A percentile compares a stretch with the other conserved stretches of the same genome.
These are phyloP conservation scores for Galeopterus variegatus DNA, from an alignment of 2,113 vertebrate species.

Conservation along the genomic window DNA sequence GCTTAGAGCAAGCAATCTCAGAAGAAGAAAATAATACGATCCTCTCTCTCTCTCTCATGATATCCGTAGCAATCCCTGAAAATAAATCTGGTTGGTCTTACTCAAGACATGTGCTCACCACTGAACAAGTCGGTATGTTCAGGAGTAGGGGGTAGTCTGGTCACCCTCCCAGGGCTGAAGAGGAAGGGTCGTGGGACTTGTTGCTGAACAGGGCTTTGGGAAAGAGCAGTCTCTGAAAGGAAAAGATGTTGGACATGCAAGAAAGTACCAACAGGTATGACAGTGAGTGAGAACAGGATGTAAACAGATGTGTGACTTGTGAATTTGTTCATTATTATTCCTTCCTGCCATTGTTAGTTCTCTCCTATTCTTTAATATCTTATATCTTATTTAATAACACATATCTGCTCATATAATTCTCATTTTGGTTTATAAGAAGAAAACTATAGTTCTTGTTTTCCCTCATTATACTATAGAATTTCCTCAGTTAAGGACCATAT, in stretches of 20 bases:
- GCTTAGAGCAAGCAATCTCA: background rate
- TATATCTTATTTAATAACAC: background rate
- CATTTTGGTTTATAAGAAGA: background rate
- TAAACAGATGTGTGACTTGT: background rate
- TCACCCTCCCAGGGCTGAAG: background rate
- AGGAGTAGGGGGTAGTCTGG: background rate
- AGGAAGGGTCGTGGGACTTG: too few species aligned
- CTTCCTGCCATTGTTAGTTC: background rate
- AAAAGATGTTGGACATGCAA: background rate
- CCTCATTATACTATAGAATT: background rate
- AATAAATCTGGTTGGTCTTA: background rate
- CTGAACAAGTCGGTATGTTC: background rate
- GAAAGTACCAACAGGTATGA: background rate
- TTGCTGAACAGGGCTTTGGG: background rate
- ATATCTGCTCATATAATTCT: background rate
- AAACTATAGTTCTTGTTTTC: background rate
- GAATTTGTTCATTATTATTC: background rate
- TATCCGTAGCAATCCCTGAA: background rate
- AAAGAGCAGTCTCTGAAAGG: background rate
- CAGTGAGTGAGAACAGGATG: background rate
- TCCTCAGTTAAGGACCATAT: constrained; percentile 2
- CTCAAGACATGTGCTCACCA: background rate
- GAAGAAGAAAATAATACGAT: background rate
- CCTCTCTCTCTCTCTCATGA: background rate
- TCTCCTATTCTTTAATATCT: background rate